Evolutionary conservation across 2,113 vertebrate genomes (phyloP).

Genomic region (Mixornis gularis): DNA sequence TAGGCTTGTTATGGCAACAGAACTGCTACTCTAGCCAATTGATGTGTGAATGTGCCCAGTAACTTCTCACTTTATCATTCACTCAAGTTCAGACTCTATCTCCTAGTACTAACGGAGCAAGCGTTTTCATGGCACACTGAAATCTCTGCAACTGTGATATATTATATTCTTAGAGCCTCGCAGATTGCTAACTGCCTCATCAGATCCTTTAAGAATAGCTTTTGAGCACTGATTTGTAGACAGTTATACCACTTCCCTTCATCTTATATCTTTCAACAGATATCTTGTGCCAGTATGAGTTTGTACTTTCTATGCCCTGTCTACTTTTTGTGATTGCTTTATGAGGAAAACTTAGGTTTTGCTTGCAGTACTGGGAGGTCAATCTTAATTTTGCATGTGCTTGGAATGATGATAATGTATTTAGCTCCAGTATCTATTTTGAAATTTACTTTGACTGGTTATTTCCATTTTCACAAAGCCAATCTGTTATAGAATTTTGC

Average conservation of each 20-base stretch:
- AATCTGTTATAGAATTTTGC: slow-evolving; percentile 66
- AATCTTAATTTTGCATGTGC: slow-evolving; percentile 41
- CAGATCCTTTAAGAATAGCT: slow-evolving; percentile 44
- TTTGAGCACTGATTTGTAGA: slow-evolving; percentile 46
- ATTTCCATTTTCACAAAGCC: slow-evolving; percentile 66
- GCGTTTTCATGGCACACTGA: slow-evolving; percentile 51
- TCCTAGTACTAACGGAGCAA: slow-evolving; percentile 38
- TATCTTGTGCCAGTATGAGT: slow-evolving; percentile 48
- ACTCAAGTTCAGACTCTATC: slow-evolving; percentile 38
- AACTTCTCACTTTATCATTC: slow-evolving; percentile 56
- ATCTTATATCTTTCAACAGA: slow-evolving; percentile 37
- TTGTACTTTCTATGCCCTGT: neutral
- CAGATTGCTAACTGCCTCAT: slow-evolving; percentile 62
- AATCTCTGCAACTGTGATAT: slow-evolving; percentile 45
- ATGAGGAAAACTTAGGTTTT: slow-evolving; percentile 24
- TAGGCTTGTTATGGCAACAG: slow-evolving; percentile 61
- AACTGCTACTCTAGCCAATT: slow-evolving; percentile 36
- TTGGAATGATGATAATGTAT: slow-evolving; percentile 39
- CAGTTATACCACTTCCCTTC: slow-evolving; percentile 32
- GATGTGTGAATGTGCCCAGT: slow-evolving; percentile 54
- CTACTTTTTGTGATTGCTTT: slow-evolving; percentile 8
- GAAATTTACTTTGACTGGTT: slow-evolving; percentile 63
- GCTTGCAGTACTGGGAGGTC: slow-evolving; percentile 34
- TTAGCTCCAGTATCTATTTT: slow-evolving; percentile 57
- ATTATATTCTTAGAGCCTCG: slow-evolving; percentile 49